phyloP scores from a whole-genome alignment of 2,888 invertebrate genomes.

The Megastigmus dorsalis region DNA sequence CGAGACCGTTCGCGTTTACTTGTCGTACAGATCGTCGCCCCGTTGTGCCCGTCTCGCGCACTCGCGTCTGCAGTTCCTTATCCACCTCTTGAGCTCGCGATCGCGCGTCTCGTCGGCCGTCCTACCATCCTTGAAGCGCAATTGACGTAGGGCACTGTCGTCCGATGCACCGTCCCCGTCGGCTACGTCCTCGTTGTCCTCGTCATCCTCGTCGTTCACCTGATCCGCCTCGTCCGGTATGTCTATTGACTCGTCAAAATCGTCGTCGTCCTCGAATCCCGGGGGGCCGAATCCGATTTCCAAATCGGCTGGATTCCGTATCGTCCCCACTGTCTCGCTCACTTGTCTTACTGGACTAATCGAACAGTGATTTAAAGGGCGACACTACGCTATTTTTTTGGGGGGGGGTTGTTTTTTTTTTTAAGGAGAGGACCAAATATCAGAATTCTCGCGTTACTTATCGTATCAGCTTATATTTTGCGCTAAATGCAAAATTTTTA shows the following conservation, averaged over 20 bases:
- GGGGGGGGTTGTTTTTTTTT: no score
- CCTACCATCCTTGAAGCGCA: background rate
- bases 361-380: no score
- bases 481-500: no score
- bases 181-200: background rate
- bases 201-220: background rate
- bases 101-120: slow-evolving; percentile 5
- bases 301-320: no score
- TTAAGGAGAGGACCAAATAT: no score
- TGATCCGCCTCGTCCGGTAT: slow-evolving; percentile 1
- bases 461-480: no score
- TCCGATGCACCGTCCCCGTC: background rate
- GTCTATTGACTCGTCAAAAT: background rate
- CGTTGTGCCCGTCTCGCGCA: slow-evolving; percentile 45
- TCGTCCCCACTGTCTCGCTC: no score
- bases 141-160: background rate
- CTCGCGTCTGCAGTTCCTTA: slow-evolving; percentile 57
- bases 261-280: slow-evolving; percentile 22
- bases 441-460: no score
- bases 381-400: no score
- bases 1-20: no score
- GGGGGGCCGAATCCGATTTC: background rate
- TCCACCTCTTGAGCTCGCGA: slow-evolving; percentile 59
- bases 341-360: no score
- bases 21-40: no score